Evolutionary conservation across 2,113 vertebrate genomes (phyloP), one percentile per base, ranked within the genome.

Genomic region (Periophthalmus modestus): DNA sequence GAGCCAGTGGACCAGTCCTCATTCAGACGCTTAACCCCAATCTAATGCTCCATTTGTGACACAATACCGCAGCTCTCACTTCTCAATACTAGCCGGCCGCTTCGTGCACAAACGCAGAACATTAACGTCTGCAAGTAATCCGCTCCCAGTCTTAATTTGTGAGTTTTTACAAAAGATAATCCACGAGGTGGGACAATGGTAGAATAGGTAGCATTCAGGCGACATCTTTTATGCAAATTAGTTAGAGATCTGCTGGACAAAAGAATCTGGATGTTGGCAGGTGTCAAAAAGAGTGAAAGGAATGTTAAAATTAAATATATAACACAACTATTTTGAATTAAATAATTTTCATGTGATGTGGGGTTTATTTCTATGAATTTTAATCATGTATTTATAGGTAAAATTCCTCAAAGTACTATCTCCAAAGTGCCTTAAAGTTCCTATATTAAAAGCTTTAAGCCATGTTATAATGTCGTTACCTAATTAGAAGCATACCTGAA

Each of bases 1-100:
- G 66, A 82, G 78, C 71, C 46, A 88, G 86, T 80, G 87, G 83
- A 88, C 89, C 83, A 84, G 80, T 87, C 83, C 86, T 80, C 75
- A 91, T 91, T 92, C 89, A 91, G 75, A 72, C 52, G 83, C 89
- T 92, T 92, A 91, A 93, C 92, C 88, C 85, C 83, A 91, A 92
- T 93, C 90, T 91, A 92, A 91, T 92, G 80, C 86, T 86, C 88
- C 74, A 91, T 93, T 94, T 91, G 79, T 81, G 72, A 77, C 73
- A 91, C 80, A 89, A 84, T 90, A 66, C 88, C 82, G 78, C 71
- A 80, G 76, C 71, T 87, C 73, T 81, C 70, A 72, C 71, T 87
- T 62, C 72, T 83, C 74, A 89, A 89, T 86, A 68, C 82, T 82
- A 83, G 86, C 80, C 69, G 82, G 61, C 75, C 77, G 68, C 19